Base-by-base conservation (phyloP, 1,140 invertebrate genomes). In the Drosophila paulistorum region DNA sequence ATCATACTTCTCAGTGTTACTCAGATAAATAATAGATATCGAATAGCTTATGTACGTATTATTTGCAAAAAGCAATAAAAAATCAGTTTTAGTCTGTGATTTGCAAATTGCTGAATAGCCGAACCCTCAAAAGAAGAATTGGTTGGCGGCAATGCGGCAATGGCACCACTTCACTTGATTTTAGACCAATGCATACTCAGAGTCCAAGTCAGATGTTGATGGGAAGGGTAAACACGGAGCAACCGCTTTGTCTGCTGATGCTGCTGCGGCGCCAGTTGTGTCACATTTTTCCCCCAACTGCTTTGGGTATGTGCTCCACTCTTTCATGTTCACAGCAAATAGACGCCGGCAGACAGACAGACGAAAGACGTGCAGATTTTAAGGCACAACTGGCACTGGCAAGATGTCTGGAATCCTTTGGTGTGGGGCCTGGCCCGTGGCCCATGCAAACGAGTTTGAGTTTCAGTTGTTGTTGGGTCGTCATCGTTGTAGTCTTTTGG, bases 191-290 rank as follows among this genome's bases (percentile, higher is more conserved):
- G 55, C 33, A 17, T 14, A 33, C 30, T 35, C 14, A 33, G 30
- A 37, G 33, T 20, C 57, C 17, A 11, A 20, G 45, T 59, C 30
- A 37, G 35, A 37, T 37, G 57, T 2, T 39, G 48, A 13, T 13
- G 65, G 65, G n/a, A 45, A 20, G 14, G 35, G 13, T 37, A 14
- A 35, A 60, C 3, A 26, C 41, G 41, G 20, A 39, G 35, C 41
- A 1, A 48, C 45, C 37, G 26, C 17, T 62, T 30, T 37, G 68
- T 7, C 45, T 59, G 57, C 57, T 20, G 35, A 37, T 70, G 68
- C 35, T 51, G 71, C 54, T 55, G 68, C 66, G 79, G 79, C 79
- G 79, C 79, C 79, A 79, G 72, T 79, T 76, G 72, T 81, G 79
- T 81, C 76, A 79, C 79, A 79, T 79, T 73, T 74, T 69, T 62